Evolutionary conservation across 2,888 invertebrate genomes (phyloP).

Genomic region (Heliconius aoede): DNA sequence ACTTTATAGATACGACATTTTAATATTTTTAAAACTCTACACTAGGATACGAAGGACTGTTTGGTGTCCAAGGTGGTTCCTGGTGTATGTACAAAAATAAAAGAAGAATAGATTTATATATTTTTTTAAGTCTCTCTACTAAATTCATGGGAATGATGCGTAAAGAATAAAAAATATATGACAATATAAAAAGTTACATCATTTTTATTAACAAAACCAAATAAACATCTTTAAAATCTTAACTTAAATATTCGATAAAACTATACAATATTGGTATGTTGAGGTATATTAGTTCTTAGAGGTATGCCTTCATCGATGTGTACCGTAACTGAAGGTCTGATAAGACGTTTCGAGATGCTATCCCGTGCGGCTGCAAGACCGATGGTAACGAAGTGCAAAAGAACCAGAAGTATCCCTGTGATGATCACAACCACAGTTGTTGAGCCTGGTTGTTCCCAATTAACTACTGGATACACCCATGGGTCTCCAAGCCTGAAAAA

Average conservation of each 20-base stretch:
- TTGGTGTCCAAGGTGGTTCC: no score
- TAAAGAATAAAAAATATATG: background rate
- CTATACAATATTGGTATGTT: constrained; percentile 40
- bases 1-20: no score
- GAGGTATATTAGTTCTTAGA: constrained; percentile 53
- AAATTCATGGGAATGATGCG: background rate
- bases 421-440: constrained; percentile 85
- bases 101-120: no score
- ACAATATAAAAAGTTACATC: background rate
- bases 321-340: constrained; percentile 54
- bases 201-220: constrained; percentile 3
- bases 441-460: constrained; percentile 87
- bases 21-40: no score
- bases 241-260: constrained; percentile 16
- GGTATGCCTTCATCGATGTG: constrained; percentile 60
- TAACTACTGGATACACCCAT: constrained; percentile 89
- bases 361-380: constrained; percentile 81
- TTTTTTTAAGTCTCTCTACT: background rate
- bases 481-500: constrained; percentile 83
- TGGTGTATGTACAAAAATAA: no score
- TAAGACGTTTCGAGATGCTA: constrained; percentile 53
- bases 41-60: no score
- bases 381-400: constrained; percentile 85
- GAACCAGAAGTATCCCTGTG: constrained; percentile 85
- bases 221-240: background rate